Conservation (phyloP, 2,797 vertebrate genomes). For the Lacerta bilineata region DNA sequence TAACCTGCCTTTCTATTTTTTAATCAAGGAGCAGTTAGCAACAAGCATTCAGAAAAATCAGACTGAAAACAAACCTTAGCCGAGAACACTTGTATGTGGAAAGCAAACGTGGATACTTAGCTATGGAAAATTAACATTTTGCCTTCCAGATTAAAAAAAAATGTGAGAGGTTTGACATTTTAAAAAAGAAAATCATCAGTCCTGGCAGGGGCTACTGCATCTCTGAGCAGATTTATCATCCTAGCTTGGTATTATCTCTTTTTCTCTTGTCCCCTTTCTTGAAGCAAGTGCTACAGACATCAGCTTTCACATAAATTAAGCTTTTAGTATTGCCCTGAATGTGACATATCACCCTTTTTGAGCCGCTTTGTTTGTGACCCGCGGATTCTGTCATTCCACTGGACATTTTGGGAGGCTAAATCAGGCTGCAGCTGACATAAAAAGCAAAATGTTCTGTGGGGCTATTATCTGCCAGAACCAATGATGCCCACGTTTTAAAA, state of each 20-base stretch:
- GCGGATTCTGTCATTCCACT: conserved; percentile 4
- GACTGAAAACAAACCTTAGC: neutral
- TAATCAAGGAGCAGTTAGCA: conserved; percentile 12
- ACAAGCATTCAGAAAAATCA: neutral
- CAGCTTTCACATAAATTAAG: conserved; percentile 19
- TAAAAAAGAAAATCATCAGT: neutral
- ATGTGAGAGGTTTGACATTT: neutral
- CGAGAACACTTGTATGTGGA: neutral
- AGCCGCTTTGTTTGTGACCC: conserved; percentile 19
- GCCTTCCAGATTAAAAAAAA: neutral
- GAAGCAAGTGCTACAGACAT: neutral
- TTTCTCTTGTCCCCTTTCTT: neutral
- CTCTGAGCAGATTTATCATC: conserved; percentile 19
- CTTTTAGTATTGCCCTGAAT: conserved; percentile 9
- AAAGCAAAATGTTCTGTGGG: neutral
- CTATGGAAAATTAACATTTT: neutral
- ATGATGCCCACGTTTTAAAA: neutral
- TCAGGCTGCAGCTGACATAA: conserved; percentile 3
- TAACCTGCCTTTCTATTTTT: neutral
- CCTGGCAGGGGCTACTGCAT: neutral
- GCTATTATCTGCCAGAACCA: conserved; percentile 3
- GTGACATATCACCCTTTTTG: neutral
- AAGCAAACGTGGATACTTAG: neutral
- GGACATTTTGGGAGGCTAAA: neutral
- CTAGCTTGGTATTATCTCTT: neutral